phyloP scores from a whole-genome alignment of 2,888 invertebrate species.

The Encarsia formosa region DNA sequence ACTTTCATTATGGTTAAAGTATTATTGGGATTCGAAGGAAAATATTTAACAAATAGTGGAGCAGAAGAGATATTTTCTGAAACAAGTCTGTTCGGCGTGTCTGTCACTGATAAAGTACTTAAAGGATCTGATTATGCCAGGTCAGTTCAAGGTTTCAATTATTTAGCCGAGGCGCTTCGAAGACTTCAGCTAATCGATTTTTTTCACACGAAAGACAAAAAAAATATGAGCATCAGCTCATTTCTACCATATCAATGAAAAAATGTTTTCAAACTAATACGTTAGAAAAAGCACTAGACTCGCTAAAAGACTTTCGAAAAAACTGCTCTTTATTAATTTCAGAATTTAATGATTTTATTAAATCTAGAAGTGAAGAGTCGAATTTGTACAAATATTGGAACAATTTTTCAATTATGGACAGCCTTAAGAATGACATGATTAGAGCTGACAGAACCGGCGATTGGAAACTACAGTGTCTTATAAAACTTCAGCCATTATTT shows the following conservation, averaged over 20 bases:
- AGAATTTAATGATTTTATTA: neutral
- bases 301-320: neutral
- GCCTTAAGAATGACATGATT: conserved; percentile 9
- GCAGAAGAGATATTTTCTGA: conserved; percentile 13
- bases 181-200: conserved; percentile 10
- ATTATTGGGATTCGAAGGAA: conserved; percentile 4
- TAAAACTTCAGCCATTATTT: conserved; percentile 9
- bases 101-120: conserved; percentile 4
- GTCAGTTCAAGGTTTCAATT: conserved; percentile 5
- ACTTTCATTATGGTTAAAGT: conserved; percentile 15
- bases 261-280: neutral
- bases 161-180: conserved; percentile 7
- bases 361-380: neutral
- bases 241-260: neutral
- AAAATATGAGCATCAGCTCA: too few species aligned
- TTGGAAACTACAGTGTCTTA: neutral
- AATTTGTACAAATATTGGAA: conserved; percentile 16
- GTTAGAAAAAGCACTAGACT: too few species aligned
- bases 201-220: conserved; percentile 16
- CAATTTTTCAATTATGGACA: conserved; percentile 15
- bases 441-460: conserved; percentile 15
- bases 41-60: conserved; percentile 20
- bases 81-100: neutral
- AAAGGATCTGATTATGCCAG: conserved; percentile 7
- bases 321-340: neutral